Evolutionary conservation across 2,888 invertebrate genomes (phyloP).

Genomic region (Melieria crassipennis): DNA sequence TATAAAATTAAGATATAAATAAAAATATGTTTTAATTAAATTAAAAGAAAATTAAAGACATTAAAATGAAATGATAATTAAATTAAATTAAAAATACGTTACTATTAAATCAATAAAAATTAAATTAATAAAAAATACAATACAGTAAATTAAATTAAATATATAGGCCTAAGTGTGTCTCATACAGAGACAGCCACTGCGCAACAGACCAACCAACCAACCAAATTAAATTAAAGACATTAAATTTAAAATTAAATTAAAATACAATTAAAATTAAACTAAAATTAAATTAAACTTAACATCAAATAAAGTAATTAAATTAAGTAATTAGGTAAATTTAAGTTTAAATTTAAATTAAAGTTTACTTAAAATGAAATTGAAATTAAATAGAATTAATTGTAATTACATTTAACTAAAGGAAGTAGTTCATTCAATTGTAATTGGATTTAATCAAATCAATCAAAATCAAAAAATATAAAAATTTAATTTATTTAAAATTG

Average conservation of each 20-base stretch:
- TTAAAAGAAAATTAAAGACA: not conserved
- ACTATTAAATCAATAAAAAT: too few species aligned
- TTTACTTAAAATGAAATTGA: not conserved
- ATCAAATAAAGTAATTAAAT: conserved; percentile 17
- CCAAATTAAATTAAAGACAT: not conserved
- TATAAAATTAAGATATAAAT: not conserved
- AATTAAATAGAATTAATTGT: not conserved
- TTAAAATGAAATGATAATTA: not conserved
- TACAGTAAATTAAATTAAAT: conserved; percentile 12
- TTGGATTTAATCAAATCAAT: not conserved
- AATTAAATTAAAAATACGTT: not conserved
- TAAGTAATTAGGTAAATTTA: not conserved
- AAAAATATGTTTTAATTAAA: not conserved
- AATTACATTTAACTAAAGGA: not conserved
- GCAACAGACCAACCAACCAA: too few species aligned
- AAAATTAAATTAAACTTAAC: not conserved
- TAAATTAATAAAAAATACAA: conserved; percentile 1
- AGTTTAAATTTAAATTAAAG: conserved; percentile 3
- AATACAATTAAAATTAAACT: not conserved
- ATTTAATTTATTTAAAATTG: not conserved
- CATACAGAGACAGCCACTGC: too few species aligned
- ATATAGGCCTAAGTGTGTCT: too few species aligned
- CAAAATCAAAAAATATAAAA: not conserved
- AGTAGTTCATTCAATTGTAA: too few species aligned
- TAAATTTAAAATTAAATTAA: not conserved